Conservation (phyloP, 1,140 invertebrate species). For the Sinonovacula constricta region DNA sequence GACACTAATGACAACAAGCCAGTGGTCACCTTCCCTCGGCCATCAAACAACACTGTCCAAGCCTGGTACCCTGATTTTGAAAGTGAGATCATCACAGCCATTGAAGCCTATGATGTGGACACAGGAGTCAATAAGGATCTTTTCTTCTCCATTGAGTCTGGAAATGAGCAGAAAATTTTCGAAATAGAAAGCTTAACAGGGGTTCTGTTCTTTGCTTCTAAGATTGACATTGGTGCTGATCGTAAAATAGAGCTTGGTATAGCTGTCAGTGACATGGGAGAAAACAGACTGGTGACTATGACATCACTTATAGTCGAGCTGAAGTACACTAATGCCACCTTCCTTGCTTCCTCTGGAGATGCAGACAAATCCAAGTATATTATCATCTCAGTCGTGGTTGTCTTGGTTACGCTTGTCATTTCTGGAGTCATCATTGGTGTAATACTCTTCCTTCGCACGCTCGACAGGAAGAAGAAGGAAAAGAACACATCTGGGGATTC, state of each 20-base stretch:
- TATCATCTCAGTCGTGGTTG: constrained; percentile 45
- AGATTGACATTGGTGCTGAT: constrained; percentile 41
- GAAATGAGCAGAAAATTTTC: constrained; percentile 85
- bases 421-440: constrained; percentile 46
- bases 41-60: constrained; percentile 62
- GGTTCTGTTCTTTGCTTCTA: constrained; percentile 62
- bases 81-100: constrained; percentile 31
- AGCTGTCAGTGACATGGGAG: constrained; percentile 32
- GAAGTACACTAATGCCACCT: constrained; percentile 46
- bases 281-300: constrained; percentile 12
- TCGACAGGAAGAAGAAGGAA: constrained; percentile 30
- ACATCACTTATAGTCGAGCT: constrained; percentile 21
- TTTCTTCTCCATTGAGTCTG: constrained; percentile 56
- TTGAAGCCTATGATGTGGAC: constrained; percentile 66
- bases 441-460: constrained; percentile 21
- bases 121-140: constrained; percentile 58
- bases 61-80: constrained; percentile 55
- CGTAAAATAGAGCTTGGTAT: constrained; percentile 15
- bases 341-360: background rate
- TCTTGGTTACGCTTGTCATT: constrained; percentile 37
- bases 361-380: constrained; percentile 21
- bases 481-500: constrained; percentile 8
- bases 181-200: constrained; percentile 91
- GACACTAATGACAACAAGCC: constrained; percentile 97
- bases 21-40: constrained; percentile 73